Percentiles rank a stretch among this genome's conserved stretches.
phyloP scores from a whole-genome alignment of 1,140 invertebrate genomes.

The Wasmannia auropunctata region DNA sequence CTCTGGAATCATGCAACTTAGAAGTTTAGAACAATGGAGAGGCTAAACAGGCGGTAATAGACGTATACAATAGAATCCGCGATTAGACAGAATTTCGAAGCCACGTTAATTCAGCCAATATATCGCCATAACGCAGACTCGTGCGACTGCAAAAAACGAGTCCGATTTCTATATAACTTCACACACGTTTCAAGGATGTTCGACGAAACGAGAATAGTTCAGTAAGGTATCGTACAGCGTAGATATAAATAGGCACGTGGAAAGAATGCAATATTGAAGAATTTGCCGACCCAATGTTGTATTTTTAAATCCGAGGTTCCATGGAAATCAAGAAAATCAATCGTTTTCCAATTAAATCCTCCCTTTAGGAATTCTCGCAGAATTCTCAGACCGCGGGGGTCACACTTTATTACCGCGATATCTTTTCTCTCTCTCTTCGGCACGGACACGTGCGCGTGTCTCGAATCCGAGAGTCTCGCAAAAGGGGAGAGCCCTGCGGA shows the following conservation, averaged over 20 bases:
- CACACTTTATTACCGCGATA: background rate
- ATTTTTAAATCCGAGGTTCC: background rate
- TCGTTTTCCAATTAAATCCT: background rate
- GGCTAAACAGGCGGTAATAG: background rate
- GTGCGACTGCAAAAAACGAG: background rate
- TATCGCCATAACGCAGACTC: background rate
- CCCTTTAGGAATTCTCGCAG: background rate
- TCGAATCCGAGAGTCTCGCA: background rate
- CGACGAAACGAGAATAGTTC: background rate
- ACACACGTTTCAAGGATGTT: background rate
- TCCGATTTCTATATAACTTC: background rate
- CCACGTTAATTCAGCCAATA: background rate
- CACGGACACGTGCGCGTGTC: background rate
- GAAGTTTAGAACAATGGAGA: slow-evolving; percentile 24
- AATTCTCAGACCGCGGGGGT: background rate
- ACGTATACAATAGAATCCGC: background rate
- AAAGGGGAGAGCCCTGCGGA: background rate
- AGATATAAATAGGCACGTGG: slow-evolving; percentile 14
- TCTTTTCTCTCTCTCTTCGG: background rate
- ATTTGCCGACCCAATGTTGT: background rate
- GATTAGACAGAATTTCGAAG: background rate
- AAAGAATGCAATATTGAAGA: slow-evolving; percentile 20
- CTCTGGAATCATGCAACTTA: slow-evolving; percentile 35
- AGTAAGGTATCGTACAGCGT: background rate
- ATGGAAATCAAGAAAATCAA: slow-evolving; percentile 39